Percentiles rank a stretch among this genome's conserved stretches.
These are phyloP conservation scores for Microctenopoma steveboyesi DNA, from an alignment of 2,797 vertebrate genomes.

Conservation along the genomic window DNA sequence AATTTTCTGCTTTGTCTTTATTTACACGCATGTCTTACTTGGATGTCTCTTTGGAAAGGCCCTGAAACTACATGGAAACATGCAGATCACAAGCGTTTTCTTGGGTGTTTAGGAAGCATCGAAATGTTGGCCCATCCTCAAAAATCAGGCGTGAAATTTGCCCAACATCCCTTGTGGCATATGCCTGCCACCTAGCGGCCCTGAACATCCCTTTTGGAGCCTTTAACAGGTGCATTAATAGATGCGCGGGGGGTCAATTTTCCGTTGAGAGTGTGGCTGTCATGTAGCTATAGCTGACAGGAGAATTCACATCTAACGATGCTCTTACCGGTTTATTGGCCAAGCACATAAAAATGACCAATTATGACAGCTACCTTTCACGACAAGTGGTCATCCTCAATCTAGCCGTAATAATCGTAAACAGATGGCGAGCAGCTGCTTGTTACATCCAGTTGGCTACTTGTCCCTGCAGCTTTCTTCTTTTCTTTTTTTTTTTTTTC, in stretches of 20 bases:
- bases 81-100: background rate
- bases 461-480: background rate
- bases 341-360: conserved; percentile 26
- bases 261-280: background rate
- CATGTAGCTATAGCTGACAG: conserved; percentile 12
- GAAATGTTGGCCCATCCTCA: conserved; percentile 12
- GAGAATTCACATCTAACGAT: conserved; percentile 13
- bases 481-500: too few species aligned
- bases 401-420: conserved; percentile 51
- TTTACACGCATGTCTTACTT: background rate
- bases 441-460: conserved; percentile 51
- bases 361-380: conserved; percentile 41
- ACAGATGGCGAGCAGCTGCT: conserved; percentile 60
- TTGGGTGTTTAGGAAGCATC: conserved; percentile 6
- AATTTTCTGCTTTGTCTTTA: background rate
- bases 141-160: conserved; percentile 24
- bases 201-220: conserved; percentile 15
- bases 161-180: conserved; percentile 48
- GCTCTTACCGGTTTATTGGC: conserved; percentile 5
- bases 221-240: conserved; percentile 25
- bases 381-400: conserved; percentile 55
- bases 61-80: conserved; percentile 13
- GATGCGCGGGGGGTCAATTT: background rate
- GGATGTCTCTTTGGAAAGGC: background rate
- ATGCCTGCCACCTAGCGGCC: conserved; percentile 72